Percentiles rank a stretch among this genome's conserved stretches.
Evolutionary conservation across 2,797 vertebrate genomes (phyloP).

Genomic region (Phoebastria nigripes): DNA sequence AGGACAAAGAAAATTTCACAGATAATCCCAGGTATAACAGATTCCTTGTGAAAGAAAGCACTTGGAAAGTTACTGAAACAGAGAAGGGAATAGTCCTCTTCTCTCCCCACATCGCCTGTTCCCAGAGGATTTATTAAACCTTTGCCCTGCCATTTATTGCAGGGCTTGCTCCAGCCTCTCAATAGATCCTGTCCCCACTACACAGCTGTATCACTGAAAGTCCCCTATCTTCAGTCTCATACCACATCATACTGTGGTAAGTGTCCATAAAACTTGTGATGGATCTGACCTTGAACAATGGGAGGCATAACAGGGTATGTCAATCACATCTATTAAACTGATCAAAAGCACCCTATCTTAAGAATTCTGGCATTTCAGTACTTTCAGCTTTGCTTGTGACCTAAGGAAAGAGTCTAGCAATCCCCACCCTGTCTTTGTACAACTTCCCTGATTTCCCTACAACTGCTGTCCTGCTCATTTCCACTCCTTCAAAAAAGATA

Average conservation of each 20-base stretch:
- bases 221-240: neutral
- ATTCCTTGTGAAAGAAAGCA: neutral
- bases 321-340: neutral
- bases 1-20: neutral
- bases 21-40: neutral
- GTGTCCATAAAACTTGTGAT: neutral
- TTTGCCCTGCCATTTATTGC: neutral
- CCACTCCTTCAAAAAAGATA: neutral
- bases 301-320: neutral
- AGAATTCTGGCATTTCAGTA: neutral
- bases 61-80: neutral
- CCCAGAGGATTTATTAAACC: neutral
- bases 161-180: neutral
- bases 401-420: neutral
- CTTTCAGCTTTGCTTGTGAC: neutral
- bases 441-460: neutral
- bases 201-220: neutral
- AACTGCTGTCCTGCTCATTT: neutral
- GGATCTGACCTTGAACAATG: neutral
- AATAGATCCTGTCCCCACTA: neutral
- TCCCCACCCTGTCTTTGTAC: neutral
- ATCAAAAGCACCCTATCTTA: neutral
- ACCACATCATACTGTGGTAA: neutral
- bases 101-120: fast-evolving
- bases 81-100: neutral